Evolutionary conservation across 2,113 vertebrate species (phyloP), one percentile per base, ranked within the genome.

Genomic region (Sinocyclocheilus grahami): DNA sequence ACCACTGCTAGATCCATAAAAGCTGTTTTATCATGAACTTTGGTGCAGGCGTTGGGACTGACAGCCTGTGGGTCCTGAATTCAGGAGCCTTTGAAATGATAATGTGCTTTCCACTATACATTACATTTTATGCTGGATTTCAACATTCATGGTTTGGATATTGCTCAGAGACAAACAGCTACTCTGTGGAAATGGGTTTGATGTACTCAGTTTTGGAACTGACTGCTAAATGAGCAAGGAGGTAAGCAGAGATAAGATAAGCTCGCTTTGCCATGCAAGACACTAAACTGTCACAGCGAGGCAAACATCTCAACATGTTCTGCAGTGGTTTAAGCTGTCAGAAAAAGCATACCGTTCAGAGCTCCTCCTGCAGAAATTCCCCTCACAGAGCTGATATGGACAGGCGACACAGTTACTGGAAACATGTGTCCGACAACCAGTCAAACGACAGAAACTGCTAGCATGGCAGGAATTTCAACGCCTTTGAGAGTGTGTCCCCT

Each of bases 81-180:
- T 74, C 42, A 83, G 78, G 5, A 85, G 48, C 82, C 88, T 89
- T 89, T 89, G 82, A 89, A 89, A 87, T 89, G 71, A 71, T 89
- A 89, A 89, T 89, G 71, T 81, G n/a, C 67, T 87, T 77, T 71
- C 69, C 82, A 87, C 60, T 69, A 74, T 82, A 79, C 58, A 84
- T 88, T 82, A 85, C 58, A 53, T 77, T 86, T 82, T 74, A 85
- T 69, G 85, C 67, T 51, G 78, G 48, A 84, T 84, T 84, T 84
- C 67, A 84, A 76, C 83, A 87, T 72, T 89, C 77, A 82, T 72
- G 85, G 48, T 24, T 20, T 71, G 77, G 27, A 82, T 71, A 63
- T 60, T 76, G 78, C 85, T 77, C 77, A 4, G 82, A 85, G 88
- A 89, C 88, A 89, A 85, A 89, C 85, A 86, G 85, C 60, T 80